Conservation (phyloP, 2,113 vertebrate species). For the Crypturellus undulatus region DNA sequence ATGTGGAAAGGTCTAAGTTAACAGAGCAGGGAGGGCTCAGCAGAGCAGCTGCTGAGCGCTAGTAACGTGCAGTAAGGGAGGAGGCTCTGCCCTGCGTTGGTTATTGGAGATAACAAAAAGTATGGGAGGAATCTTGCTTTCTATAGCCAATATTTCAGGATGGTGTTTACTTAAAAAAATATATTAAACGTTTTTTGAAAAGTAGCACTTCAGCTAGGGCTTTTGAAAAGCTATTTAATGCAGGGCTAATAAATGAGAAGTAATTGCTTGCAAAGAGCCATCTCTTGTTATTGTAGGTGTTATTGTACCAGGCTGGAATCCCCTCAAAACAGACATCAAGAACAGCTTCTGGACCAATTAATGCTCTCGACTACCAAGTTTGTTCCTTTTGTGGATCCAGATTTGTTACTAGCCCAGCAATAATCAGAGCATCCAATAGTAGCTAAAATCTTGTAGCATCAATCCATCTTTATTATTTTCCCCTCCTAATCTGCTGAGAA, state of each 20-base stretch:
- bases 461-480: not conserved
- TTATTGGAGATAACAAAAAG: not conserved
- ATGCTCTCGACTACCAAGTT: not conserved
- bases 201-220: not conserved
- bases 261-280: not conserved
- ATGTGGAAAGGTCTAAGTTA: accelerated
- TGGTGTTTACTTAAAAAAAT: no score
- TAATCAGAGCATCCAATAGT: not conserved
- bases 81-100: accelerated
- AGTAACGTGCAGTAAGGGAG: not conserved
- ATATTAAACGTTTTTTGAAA: not conserved
- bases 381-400: not conserved
- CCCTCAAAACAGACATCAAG: not conserved
- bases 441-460: not conserved
- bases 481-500: slow-evolving; percentile 32
- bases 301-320: not conserved
- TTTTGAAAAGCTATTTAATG: not conserved
- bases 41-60: not conserved
- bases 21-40: not conserved
- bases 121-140: accelerated
- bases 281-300: not conserved
- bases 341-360: not conserved
- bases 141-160: no score
- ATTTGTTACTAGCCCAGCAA: not conserved
- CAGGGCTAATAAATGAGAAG: not conserved